Conservation (phyloP, 2,888 invertebrate genomes). For the Drosophila atroscutellata region DNA sequence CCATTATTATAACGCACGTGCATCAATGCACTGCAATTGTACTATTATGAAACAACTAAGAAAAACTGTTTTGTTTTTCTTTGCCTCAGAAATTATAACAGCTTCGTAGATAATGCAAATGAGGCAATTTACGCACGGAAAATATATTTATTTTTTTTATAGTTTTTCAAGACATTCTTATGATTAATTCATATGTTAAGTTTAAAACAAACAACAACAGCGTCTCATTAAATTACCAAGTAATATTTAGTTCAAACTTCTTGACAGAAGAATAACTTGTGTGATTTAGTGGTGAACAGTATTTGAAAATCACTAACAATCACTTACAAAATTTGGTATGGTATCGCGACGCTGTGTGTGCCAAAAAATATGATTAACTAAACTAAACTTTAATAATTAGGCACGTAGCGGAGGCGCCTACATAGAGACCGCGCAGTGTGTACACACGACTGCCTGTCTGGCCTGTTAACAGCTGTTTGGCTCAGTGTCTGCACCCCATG, state of each 20-base stretch:
- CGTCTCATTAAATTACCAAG: not conserved
- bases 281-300: not conserved
- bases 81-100: slow-evolving; percentile 2
- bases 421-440: slow-evolving; percentile 50
- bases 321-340: slow-evolving; percentile 51
- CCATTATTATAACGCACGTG: slow-evolving; percentile 39
- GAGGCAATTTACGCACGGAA: not conserved
- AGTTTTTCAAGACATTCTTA: not conserved
- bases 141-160: not conserved
- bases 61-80: not conserved
- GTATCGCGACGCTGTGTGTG: slow-evolving; percentile 35
- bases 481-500: slow-evolving; percentile 27
- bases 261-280: slow-evolving; percentile 11
- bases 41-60: slow-evolving; percentile 54
- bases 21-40: slow-evolving; percentile 39
- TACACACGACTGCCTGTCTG: slow-evolving; percentile 27
- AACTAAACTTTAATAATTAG: slow-evolving; percentile 62
- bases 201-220: slow-evolving; percentile 53
- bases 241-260: not conserved
- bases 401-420: slow-evolving; percentile 58
- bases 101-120: not conserved
- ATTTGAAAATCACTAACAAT: not conserved
- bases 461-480: slow-evolving; percentile 37
- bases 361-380: slow-evolving; percentile 62
- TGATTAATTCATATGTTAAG: slow-evolving; percentile 14